These are phyloP conservation scores for Plectropomus leopardus DNA, from an alignment of 2,113 vertebrate genomes.

Conservation along the genomic window DNA sequence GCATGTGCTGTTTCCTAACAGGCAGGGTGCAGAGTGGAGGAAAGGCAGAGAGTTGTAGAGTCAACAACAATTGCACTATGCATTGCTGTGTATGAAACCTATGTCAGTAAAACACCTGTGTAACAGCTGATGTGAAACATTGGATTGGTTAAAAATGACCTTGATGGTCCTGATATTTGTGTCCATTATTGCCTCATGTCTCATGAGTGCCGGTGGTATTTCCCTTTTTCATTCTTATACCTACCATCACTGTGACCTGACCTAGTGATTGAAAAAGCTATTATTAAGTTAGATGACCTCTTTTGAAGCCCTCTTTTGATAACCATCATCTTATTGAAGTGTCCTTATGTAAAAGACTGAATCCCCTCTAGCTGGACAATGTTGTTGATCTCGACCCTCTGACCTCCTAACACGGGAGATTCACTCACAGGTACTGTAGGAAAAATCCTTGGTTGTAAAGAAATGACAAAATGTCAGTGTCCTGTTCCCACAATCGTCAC, in stretches of 20 bases:
- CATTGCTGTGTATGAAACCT: no score
- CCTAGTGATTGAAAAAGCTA: not conserved
- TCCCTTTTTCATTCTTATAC: no score
- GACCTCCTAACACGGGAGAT: not conserved
- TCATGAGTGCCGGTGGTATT: no score
- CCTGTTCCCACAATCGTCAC: not conserved
- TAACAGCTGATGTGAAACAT: no score
- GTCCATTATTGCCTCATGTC: no score
- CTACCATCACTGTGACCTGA: not conserved
- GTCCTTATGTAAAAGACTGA: not conserved
- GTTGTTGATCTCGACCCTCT: slow-evolving; percentile 1
- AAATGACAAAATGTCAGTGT: not conserved
- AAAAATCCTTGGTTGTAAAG: slow-evolving; percentile 1
- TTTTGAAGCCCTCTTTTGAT: not conserved
- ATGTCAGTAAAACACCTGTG: no score
- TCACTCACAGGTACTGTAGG: not conserved
- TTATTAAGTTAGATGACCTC: not conserved
- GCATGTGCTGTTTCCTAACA: no score
- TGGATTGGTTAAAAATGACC: no score
- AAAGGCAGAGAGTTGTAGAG: no score
- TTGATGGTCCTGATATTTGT: no score
- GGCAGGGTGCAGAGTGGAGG: no score
- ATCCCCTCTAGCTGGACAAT: not conserved
- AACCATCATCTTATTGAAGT: not conserved
- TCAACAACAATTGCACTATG: no score